A percentile compares a stretch with the other conserved stretches of the same genome.
Conservation (phyloP, 2,113 vertebrate genomes). For the Butorides virescens region DNA sequence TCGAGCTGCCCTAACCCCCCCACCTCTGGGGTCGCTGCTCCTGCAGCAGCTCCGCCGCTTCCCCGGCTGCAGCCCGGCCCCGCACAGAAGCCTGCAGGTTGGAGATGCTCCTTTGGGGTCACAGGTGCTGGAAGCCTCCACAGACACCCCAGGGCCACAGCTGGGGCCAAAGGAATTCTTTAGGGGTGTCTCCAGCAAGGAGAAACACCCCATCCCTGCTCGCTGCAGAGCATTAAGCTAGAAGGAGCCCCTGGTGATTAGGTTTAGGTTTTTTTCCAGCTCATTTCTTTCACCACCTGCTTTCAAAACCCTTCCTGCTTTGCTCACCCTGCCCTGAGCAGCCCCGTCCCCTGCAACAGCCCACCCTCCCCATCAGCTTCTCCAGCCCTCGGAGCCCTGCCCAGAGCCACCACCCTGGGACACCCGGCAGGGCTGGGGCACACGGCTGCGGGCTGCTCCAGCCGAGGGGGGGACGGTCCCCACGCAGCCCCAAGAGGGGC, state of each 20-base stretch:
- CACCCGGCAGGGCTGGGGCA: background rate
- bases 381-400: background rate
- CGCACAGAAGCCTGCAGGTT: background rate
- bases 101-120: background rate
- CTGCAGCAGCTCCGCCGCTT: background rate
- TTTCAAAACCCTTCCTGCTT: background rate
- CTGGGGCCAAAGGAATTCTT: background rate
- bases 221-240: background rate
- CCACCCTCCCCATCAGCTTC: background rate
- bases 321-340: background rate
- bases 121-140: background rate
- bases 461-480: too few species aligned
- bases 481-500: background rate
- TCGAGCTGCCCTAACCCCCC: too few species aligned
- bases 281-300: background rate
- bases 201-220: background rate
- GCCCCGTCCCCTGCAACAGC: background rate
- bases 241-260: background rate
- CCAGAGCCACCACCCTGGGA: background rate
- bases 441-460: accelerated
- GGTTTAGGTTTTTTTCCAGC: background rate
- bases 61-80: background rate
- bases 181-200: background rate
- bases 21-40: background rate
- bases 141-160: too few species aligned